Evolutionary conservation across 2,888 invertebrate genomes (phyloP), one percentile per base, ranked within the genome.

Genomic region (Ochropleura plecta): DNA sequence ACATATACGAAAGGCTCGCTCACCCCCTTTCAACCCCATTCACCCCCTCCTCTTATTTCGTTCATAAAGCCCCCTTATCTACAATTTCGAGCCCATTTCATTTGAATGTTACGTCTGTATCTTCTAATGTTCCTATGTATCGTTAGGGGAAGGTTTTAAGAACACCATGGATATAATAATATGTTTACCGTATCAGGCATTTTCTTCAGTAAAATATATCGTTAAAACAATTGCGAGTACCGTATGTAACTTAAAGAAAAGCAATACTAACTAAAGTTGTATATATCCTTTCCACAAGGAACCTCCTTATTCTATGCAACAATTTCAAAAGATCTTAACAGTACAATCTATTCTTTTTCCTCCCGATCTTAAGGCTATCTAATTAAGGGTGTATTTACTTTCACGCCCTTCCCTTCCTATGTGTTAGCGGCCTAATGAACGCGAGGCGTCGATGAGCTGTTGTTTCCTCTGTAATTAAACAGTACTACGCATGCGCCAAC

Each of bases 61-160:
- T 91, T 92, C 92, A 92, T 93, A 94, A 92, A 93, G 92, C 93
- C 92, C 91, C 90, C 93, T 94, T 95, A 95, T 95, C 94, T 94
- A 91, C 92, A 93, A 95, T 94, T 95, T 95, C 94, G 92, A 92
- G 93, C 93, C 94, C 95, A 95, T 95, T 95, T 94, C 94, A 94
- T 95, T 95, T 95, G 95, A 95, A 94, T 94, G 93, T 92, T 90
- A 93, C 91, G 92, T 92, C 91, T 92, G 91, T 92, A 93, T 92
- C 83, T 88, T 88, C 78, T 87, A 87, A 87, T 87, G 86, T 83
- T 78, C 72, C 57, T 57, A 77, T 84, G 76, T 81, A 82, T 84
- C 85, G 84, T 81, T 82, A 81, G 72, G 82, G 82, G 68, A 46
- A 60, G 59, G 64, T 81, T 80, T 76, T 81, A 81, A 72, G 70